Base-by-base conservation (phyloP, 1,140 invertebrate genomes). In the Saccostrea glomerata region DNA sequence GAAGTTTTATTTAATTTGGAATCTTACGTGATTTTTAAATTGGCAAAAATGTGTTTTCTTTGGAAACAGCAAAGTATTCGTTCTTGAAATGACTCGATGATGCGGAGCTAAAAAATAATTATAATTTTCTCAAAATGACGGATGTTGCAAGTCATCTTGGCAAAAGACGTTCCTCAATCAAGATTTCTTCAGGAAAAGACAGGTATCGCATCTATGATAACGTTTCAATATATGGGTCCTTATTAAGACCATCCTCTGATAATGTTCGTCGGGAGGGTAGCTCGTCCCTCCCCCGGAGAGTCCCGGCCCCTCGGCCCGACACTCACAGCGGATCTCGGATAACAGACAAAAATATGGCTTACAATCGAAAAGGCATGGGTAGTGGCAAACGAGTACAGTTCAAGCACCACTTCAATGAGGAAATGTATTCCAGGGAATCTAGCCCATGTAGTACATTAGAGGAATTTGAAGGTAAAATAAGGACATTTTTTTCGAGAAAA, bases 381-480 rank as follows among this genome's bases (percentile, higher is more conserved):
- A 77, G 70, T 36, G 70, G 13, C 6, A 77, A 36, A 30, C 36
- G 25, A 15, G 70, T 77, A 25, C 70, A 77, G 5, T 77, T 77
- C 25, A 77, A 77, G 30, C 70, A 77, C 30, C 25, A 77, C 2
- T 25, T 30, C 13, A 4, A 63, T n/a, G 58, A n/a, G n/a, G 9
- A 77, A 15, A 13, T 36, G 25, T 13, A 77, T 77, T 77, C 70
- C 0, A 77, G 70, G 30, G 25, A 11, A 7, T 25, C 70, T 36
- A 77, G 70, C 23, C 70, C 70, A 11, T 77, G 70, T 77, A 77
- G 70, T 25, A 77, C 70, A 1, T 30, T 77, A 25, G 70, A 77
- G 23, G 70, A 77, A 9, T 77, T 36, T 13, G 70, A 77, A 77
- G 70, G 70, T 77, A 77, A 77, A 77, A 47, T 47, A 47, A 20